phyloP scores from a whole-genome alignment of 1,140 invertebrate genomes.

The Zaprionus ornatus region DNA sequence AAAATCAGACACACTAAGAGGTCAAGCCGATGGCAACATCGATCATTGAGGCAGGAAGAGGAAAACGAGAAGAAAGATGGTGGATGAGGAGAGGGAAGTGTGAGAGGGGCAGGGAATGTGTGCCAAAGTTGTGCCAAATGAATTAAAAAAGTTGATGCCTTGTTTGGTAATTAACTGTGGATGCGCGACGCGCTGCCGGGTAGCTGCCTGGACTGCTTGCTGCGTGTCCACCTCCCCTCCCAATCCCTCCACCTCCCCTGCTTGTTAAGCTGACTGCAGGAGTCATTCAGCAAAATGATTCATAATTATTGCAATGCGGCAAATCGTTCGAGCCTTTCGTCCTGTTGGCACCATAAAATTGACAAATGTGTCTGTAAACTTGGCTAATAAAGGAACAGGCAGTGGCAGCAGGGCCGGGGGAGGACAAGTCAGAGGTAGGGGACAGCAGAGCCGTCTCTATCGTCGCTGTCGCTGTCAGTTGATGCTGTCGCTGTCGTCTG shows the following conservation, averaged over 20 bases:
- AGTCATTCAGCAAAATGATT: constrained; percentile 61
- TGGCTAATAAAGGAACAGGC: constrained; percentile 69
- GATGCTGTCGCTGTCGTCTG: constrained; percentile 7
- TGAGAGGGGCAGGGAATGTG: constrained; percentile 36
- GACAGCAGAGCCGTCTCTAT: not conserved
- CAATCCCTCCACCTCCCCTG: not conserved
- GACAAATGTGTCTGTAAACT: constrained; percentile 83
- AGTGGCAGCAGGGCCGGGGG: too few relatives aligned
- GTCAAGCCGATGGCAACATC: constrained; percentile 70
- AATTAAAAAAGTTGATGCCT: constrained; percentile 71
- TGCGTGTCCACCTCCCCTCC: not conserved
- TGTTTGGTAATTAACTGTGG: constrained; percentile 67
- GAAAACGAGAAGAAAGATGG: not conserved
- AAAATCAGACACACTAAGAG: constrained; percentile 73
- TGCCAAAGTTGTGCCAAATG: constrained; percentile 63
- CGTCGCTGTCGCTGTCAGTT: constrained; percentile 21
- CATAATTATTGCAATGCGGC: constrained; percentile 82
- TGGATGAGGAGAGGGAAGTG: too few relatives aligned
- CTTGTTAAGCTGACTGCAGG: constrained; percentile 22
- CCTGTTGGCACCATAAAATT: constrained; percentile 79
- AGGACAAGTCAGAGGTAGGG: not conserved
- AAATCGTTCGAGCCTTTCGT: constrained; percentile 55
- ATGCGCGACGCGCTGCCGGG: not conserved
- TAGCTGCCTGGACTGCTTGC: not conserved
- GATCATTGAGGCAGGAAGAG: constrained; percentile 46